Conservation (phyloP, 92 coral and sea anemone genomes). For the Isaurus tuberculatus region DNA sequence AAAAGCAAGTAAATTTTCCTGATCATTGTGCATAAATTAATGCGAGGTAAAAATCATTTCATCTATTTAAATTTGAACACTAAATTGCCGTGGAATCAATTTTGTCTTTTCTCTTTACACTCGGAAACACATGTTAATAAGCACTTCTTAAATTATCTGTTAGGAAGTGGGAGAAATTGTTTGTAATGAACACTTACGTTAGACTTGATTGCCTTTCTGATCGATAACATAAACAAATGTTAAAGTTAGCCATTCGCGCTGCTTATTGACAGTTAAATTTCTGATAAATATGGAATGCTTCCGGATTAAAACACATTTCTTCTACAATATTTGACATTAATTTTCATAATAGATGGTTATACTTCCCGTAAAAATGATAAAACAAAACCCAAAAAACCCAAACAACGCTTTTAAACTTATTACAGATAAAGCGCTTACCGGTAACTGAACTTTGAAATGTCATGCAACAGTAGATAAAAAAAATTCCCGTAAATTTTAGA, state of each 20-base stretch:
- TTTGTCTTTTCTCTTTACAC: no score
- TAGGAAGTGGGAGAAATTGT: slow-evolving; percentile 21
- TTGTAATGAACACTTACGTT: not conserved
- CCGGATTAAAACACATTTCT: slow-evolving; percentile 18
- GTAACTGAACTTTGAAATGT: not conserved
- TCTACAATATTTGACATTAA: not conserved
- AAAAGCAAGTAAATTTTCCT: no score
- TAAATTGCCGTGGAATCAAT: no score
- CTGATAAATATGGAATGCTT: slow-evolving; percentile 16
- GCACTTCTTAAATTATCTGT: not conserved
- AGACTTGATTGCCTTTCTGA: not conserved
- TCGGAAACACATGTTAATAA: not conserved
- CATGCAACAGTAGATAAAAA: not conserved
- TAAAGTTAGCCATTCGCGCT: not conserved
- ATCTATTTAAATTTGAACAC: no score
- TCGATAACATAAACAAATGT: slow-evolving; percentile 19
- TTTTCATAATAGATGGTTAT: not conserved
- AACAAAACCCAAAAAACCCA: not conserved
- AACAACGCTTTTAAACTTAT: slow-evolving; percentile 5
- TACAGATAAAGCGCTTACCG: slow-evolving; percentile 12
- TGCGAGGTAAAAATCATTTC: no score
- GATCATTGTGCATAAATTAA: no score
- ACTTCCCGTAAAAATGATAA: not conserved
- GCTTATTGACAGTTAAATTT: not conserved
- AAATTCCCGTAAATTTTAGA: not conserved